phyloP scores from a whole-genome alignment of 2,113 vertebrate genomes.

The Motacilla alba region DNA sequence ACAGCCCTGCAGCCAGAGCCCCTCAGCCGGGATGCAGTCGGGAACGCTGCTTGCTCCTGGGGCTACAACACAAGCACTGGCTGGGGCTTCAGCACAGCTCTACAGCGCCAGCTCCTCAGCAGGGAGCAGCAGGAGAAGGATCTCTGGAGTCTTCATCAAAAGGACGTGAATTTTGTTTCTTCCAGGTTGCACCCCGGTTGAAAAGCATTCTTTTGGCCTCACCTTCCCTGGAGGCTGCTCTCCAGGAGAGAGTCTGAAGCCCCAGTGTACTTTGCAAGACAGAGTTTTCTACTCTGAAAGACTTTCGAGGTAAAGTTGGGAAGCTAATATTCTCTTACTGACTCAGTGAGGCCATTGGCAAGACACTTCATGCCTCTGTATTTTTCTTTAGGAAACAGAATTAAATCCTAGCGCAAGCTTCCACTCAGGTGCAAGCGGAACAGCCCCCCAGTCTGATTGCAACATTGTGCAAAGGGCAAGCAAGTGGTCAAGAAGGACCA shows the following conservation, averaged over 20 bases:
- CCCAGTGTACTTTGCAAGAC: no score
- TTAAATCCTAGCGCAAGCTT: no score
- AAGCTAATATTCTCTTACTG: neutral
- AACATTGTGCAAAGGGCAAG: no score
- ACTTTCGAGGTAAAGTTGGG: neutral
- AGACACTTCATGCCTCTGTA: no score
- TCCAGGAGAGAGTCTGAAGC: neutral
- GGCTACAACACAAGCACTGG: neutral
- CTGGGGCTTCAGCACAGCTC: neutral
- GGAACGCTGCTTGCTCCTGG: neutral
- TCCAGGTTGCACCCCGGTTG: neutral
- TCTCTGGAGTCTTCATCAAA: neutral
- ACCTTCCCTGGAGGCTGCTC: neutral
- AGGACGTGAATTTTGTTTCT: neutral
- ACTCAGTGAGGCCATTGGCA: no score
- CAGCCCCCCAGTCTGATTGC: no score
- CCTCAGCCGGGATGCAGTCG: neutral
- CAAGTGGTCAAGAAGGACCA: no score
- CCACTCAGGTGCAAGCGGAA: no score
- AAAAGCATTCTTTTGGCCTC: neutral
- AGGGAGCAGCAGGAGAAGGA: neutral
- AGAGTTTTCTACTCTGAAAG: no score
- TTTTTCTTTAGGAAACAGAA: no score
- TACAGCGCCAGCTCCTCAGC: neutral
- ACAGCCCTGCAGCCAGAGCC: no score